Evolutionary conservation across 2,113 vertebrate genomes (phyloP).

Genomic region (Gorilla gorilla): DNA sequence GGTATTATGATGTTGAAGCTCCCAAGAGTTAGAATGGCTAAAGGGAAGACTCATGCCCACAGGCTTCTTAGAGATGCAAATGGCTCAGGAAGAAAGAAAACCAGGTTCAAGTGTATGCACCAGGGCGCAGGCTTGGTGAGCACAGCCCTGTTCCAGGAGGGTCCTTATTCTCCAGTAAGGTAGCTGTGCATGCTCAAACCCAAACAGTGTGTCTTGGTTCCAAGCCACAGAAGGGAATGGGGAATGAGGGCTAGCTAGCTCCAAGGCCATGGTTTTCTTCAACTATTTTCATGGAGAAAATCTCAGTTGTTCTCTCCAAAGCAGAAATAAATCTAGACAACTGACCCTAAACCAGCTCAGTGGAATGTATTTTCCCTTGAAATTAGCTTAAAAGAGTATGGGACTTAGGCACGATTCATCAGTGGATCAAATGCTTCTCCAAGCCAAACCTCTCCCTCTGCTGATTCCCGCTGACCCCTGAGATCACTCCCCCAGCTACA

Average conservation of each 20-base stretch:
- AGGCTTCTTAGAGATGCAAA: neutral
- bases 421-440: neutral
- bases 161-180: neutral
- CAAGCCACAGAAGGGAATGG: neutral
- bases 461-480: neutral
- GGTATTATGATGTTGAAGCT: neutral
- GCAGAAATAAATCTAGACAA: neutral
- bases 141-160: neutral
- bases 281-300: neutral
- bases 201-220: neutral
- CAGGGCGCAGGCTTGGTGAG: neutral
- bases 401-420: neutral
- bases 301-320: neutral
- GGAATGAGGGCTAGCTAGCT: neutral
- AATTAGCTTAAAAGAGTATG: neutral
- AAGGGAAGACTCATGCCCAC: neutral
- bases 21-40: neutral
- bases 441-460: neutral
- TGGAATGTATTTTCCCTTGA: neutral
- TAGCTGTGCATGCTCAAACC: too few species aligned
- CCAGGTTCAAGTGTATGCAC: neutral
- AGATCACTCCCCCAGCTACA: neutral
- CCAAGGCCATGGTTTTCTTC: neutral
- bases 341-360: neutral
- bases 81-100: neutral